Evolutionary conservation across 2,113 vertebrate species (phyloP).

Genomic region (Osmerus mordax): DNA sequence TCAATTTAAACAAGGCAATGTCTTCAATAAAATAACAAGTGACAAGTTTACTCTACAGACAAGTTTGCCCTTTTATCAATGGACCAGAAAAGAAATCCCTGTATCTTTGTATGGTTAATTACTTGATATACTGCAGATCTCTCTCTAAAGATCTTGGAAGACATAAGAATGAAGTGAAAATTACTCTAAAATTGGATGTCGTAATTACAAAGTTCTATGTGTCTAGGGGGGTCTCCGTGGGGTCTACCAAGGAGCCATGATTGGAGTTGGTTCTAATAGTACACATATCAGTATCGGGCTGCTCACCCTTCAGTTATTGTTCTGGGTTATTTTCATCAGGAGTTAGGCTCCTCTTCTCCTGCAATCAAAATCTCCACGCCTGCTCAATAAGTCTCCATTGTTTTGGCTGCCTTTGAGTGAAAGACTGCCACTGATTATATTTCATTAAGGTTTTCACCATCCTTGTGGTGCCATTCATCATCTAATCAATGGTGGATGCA

Average conservation of each 20-base stretch:
- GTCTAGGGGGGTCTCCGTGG: not conserved
- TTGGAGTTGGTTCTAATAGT: not conserved
- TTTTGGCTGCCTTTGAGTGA: constrained; percentile 8
- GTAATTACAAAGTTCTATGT: no score
- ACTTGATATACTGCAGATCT: no score
- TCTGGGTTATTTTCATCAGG: constrained; percentile 26
- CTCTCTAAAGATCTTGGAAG: no score
- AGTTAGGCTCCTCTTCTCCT: constrained; percentile 2
- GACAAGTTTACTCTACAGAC: not conserved
- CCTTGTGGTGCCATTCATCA: constrained; percentile 38
- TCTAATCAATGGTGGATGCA: constrained; percentile 32
- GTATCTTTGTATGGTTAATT: not conserved
- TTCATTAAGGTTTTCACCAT: constrained; percentile 29
- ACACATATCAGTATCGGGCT: constrained; percentile 5
- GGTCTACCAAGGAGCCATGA: not conserved
- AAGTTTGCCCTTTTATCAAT: not conserved
- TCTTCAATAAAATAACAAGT: not conserved
- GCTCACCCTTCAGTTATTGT: constrained; percentile 16
- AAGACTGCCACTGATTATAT: constrained; percentile 26
- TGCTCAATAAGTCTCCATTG: constrained; percentile 13
- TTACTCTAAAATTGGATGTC: no score
- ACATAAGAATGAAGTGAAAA: no score
- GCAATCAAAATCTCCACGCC: constrained; percentile 31
- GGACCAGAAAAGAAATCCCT: not conserved
- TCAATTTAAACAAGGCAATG: constrained; percentile 18